phyloP scores from a whole-genome alignment of 2,113 vertebrate species.

The Tenrec ecaudatus region DNA sequence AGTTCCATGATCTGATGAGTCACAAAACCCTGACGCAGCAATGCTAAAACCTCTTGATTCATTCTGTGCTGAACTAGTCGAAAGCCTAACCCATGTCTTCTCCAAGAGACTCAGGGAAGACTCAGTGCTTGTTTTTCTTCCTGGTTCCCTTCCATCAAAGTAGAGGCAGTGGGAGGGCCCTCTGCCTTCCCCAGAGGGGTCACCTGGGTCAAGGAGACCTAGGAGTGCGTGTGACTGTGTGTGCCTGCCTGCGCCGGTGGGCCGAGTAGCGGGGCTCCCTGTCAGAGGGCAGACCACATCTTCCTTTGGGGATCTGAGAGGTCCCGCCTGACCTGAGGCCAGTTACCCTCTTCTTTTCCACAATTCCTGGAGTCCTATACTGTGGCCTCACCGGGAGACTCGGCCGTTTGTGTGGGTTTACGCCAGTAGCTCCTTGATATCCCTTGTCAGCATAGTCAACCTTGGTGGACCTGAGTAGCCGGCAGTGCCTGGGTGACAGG shows the following conservation, averaged over 20 bases:
- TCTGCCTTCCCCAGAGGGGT: background rate
- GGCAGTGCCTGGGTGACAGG: background rate
- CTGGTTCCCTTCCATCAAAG: background rate
- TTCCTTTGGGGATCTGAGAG: background rate
- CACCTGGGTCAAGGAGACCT: background rate
- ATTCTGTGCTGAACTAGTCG: background rate
- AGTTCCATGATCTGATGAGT: background rate
- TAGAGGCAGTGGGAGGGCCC: background rate
- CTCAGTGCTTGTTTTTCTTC: background rate
- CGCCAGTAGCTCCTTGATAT: background rate
- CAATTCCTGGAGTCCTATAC: background rate
- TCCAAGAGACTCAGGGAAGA: background rate
- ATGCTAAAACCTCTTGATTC: background rate
- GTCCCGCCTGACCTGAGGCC: background rate
- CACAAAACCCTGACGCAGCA: background rate
- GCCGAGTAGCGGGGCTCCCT: background rate
- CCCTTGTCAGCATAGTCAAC: background rate
- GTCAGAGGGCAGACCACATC: background rate
- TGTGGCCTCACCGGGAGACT: background rate
- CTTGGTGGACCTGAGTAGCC: background rate
- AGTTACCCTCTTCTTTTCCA: background rate
- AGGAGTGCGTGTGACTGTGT: background rate
- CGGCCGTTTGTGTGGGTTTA: background rate
- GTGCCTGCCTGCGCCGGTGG: accelerated
- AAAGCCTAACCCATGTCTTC: background rate